Evolutionary conservation across 53 echinoderm and acorn worm genomes (phyloP).

Genomic region (Actinopyga echinites): DNA sequence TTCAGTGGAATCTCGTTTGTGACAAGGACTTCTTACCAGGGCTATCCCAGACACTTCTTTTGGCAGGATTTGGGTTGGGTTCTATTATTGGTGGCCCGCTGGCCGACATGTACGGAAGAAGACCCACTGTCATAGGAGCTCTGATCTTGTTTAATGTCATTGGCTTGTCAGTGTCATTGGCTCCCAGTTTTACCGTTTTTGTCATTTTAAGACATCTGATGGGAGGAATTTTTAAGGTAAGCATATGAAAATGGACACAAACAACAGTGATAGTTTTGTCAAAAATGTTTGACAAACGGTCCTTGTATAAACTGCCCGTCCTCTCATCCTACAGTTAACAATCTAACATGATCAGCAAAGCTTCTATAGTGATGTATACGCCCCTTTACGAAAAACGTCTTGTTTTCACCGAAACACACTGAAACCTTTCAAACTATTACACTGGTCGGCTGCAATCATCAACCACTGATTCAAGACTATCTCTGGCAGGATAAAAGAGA

Average conservation of each 20-base stretch:
- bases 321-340: too few species aligned
- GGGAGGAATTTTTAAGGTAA: constrained; percentile 15
- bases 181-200: background rate
- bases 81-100: background rate
- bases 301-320: too few species aligned
- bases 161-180: constrained; percentile 1
- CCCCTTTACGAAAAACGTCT: too few species aligned
- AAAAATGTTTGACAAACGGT: background rate
- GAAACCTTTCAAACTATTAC: too few species aligned
- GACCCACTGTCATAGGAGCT: background rate
- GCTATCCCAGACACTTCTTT: background rate
- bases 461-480: too few species aligned
- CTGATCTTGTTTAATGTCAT: background rate
- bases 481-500: too few species aligned
- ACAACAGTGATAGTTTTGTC: background rate
- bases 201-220: background rate
- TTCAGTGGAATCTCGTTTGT: constrained; percentile 25
- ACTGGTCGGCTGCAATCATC: too few species aligned
- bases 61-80: constrained; percentile 17
- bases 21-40: constrained; percentile 9
- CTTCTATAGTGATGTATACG: too few species aligned
- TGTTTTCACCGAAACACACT: too few species aligned
- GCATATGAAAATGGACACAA: background rate
- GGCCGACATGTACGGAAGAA: constrained; percentile 6
- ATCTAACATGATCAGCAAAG: too few species aligned